A percentile compares a stretch with the other conserved stretches of the same genome.
These are phyloP conservation scores for Phoeniculus purpureus DNA, from an alignment of 2,797 vertebrate genomes.

Conservation along the genomic window DNA sequence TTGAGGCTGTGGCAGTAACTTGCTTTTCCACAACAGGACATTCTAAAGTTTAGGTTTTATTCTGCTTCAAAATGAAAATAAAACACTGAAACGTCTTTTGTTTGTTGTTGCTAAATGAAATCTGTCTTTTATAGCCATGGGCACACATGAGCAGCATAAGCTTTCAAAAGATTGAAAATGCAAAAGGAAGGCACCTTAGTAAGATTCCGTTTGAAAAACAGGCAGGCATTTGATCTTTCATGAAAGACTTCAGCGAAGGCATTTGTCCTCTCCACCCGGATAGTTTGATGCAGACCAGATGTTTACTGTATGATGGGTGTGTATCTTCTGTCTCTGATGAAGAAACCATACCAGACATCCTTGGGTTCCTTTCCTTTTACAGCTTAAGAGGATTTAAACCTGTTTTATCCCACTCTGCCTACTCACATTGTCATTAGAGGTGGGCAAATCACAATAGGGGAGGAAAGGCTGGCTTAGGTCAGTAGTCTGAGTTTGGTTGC, in stretches of 20 bases:
- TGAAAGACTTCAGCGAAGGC: conserved; percentile 12
- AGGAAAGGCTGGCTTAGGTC: background rate
- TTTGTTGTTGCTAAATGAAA: background rate
- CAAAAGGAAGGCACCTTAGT: background rate
- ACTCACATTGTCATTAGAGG: background rate
- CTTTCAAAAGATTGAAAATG: background rate
- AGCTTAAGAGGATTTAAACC: conserved; percentile 25
- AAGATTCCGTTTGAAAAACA: background rate
- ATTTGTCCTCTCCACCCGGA: background rate
- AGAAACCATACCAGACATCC: conserved; percentile 32
- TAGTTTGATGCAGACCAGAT: conserved; percentile 57
- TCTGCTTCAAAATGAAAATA: background rate
- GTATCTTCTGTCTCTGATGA: conserved; percentile 8
- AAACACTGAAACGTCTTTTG: background rate
- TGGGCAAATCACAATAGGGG: background rate
- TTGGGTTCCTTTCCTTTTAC: background rate
- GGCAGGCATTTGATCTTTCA: conserved; percentile 9
- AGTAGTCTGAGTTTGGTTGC: background rate
- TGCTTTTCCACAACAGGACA: background rate
- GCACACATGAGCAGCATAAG: background rate
- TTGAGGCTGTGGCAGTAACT: background rate
- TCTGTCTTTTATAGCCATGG: background rate
- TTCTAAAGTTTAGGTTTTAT: background rate
- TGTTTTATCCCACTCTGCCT: background rate
- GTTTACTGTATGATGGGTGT: conserved; percentile 36